Evolutionary conservation across 2,113 vertebrate species (phyloP), one percentile per base, ranked within the genome.

Genomic region (Platichthys stellatus): DNA sequence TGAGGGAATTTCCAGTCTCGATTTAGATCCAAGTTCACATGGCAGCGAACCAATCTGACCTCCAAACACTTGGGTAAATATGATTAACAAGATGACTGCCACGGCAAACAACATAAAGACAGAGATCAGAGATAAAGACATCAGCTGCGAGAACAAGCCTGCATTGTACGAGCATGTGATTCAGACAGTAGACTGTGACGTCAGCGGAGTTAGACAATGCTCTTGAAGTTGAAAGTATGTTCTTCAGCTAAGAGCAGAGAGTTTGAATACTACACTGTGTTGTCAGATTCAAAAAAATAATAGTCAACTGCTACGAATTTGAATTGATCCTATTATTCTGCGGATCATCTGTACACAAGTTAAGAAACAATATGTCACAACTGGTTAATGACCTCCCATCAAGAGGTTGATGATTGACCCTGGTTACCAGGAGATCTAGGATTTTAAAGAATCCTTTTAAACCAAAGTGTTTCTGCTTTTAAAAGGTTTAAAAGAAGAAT

Each of bases 61-160:
- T 24, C 43, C 13, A 38, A 49, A 47, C 54, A 26, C 57, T 14
- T 54, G 26, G 24, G 68, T 69, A 57, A 75, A 75, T 23, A 51
- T 40, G 49, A 63, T 69, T n/a, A 59, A 49, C 18, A 69, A 59
- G 57, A 60, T 28, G 40, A 63, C 49, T 72, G 62, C 47, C 7
- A n/a, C 59, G 65, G 61, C 20, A 63, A 77, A 69, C 77, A 58
- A 63, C 24, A 57, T 28, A 23, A 23, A 62, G 28, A 74, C 31
- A 24, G n/a, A 35, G 18, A 47, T 58, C 51, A 24, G 28, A 47
- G 66, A 73, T 74, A 62, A 58, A 61, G 66, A 71, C 40, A 24
- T 17, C n/a, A 31, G 24, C 17, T 5, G 24, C 11, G 4, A 47
- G 24, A 79, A 67, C 53, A 68, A 14, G 35, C 35, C 59, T 63